Conservation (phyloP, 2,797 vertebrate genomes). For the Geotrypetes seraphini region DNA sequence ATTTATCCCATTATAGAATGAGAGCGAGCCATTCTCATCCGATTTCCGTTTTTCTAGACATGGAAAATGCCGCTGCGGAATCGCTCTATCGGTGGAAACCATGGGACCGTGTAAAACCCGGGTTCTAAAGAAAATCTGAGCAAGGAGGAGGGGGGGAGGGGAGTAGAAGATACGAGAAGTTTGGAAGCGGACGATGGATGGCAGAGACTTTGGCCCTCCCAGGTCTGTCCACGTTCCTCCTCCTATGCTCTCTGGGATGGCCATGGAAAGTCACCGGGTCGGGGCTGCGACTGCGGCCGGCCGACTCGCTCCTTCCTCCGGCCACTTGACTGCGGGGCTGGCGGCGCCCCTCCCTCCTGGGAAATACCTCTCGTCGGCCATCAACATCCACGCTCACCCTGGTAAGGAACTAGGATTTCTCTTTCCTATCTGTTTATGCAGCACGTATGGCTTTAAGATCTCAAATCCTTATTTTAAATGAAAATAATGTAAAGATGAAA, state of each 20-base stretch:
- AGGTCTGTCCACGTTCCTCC: constrained; percentile 85
- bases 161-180: not conserved
- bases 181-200: constrained; percentile 80
- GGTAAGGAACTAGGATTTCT: constrained; percentile 59
- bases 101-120: too few relatives aligned
- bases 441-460: too few relatives aligned
- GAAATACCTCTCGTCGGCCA: constrained; percentile 79
- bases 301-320: constrained; percentile 71
- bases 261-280: constrained; percentile 84
- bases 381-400: constrained; percentile 84
- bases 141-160: not conserved
- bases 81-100: too few relatives aligned
- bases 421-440: not conserved
- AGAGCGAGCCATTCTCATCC: too few relatives aligned
- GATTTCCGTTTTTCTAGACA: too few relatives aligned
- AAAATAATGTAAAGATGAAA: too few relatives aligned
- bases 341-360: constrained; percentile 76
- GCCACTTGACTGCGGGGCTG: constrained; percentile 70
- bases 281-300: constrained; percentile 72
- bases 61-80: too few relatives aligned
- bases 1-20: too few relatives aligned
- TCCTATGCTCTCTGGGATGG: constrained; percentile 78
- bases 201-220: constrained; percentile 89
- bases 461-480: too few relatives aligned
- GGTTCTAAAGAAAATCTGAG: constrained; percentile 10